Conservation (phyloP, 2,797 vertebrate species). For the Hippopotamyrus pictus region DNA sequence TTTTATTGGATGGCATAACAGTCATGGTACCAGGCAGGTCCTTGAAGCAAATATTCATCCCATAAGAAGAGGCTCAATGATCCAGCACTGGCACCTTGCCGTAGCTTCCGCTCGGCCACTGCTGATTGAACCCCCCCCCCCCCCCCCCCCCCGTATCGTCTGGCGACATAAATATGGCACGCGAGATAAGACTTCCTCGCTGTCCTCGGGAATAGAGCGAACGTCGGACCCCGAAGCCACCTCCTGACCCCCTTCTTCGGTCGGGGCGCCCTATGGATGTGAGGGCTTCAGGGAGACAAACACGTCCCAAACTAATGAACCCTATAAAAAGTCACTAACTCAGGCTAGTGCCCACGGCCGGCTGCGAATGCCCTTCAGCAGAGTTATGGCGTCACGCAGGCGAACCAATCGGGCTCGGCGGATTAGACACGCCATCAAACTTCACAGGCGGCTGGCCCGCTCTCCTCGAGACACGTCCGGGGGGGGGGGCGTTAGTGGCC, state of each 20-base stretch:
- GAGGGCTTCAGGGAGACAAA: constrained; percentile 20
- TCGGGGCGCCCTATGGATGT: neutral
- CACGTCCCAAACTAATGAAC: neutral
- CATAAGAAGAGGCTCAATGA: constrained; percentile 50
- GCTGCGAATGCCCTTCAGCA: neutral
- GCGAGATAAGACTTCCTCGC: neutral
- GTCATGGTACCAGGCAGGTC: constrained; percentile 31
- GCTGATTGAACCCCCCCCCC: neutral
- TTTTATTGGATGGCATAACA: constrained; percentile 43
- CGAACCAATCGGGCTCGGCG: neutral
- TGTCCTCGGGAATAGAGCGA: neutral
- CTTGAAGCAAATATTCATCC: constrained; percentile 46
- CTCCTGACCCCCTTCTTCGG: neutral
- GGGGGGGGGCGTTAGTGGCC: neutral
- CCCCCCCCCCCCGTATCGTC: neutral
- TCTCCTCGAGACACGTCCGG: neutral
- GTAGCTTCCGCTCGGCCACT: constrained; percentile 35
- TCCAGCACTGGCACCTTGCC: constrained; percentile 60
- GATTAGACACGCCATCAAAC: neutral
- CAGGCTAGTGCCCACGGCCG: neutral
- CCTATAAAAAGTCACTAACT: neutral
- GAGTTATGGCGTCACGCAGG: neutral
- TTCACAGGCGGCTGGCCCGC: neutral
- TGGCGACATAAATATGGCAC: neutral
- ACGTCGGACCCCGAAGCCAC: neutral